phyloP scores from a whole-genome alignment of 2,888 invertebrate genomes.

The Gasteruption jaculator region DNA sequence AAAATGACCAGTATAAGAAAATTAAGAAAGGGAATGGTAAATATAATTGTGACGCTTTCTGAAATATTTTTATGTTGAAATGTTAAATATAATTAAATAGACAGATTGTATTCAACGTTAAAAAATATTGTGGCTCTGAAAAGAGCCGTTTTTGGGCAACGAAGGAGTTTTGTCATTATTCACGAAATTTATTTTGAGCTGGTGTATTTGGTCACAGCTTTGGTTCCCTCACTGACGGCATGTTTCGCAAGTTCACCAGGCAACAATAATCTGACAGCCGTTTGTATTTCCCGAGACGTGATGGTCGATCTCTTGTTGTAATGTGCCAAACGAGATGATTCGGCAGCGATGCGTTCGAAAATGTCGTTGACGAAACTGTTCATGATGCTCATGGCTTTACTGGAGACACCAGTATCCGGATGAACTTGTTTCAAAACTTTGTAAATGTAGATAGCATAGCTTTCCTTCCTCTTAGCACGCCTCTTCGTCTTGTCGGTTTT shows the following conservation, averaged over 20 bases:
- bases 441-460: constrained; percentile 60
- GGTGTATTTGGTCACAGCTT: constrained; percentile 60
- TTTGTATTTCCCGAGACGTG: constrained; percentile 65
- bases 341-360: constrained; percentile 65
- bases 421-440: constrained; percentile 61
- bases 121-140: constrained; percentile 38
- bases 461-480: constrained; percentile 57
- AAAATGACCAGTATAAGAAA: too few relatives aligned
- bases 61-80: too few relatives aligned
- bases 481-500: constrained; percentile 52
- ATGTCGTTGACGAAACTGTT: constrained; percentile 72
- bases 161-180: neutral
- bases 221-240: constrained; percentile 65
- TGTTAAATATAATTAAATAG: too few relatives aligned
- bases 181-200: constrained; percentile 15
- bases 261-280: constrained; percentile 63
- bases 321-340: constrained; percentile 61
- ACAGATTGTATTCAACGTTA: neutral
- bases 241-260: constrained; percentile 69
- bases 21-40: too few relatives aligned
- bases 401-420: constrained; percentile 63
- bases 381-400: constrained; percentile 69
- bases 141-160: constrained; percentile 40
- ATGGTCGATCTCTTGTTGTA: constrained; percentile 64
- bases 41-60: too few relatives aligned